Conservation (phyloP, 2,113 vertebrate species). For the Bufo gargarizans region DNA sequence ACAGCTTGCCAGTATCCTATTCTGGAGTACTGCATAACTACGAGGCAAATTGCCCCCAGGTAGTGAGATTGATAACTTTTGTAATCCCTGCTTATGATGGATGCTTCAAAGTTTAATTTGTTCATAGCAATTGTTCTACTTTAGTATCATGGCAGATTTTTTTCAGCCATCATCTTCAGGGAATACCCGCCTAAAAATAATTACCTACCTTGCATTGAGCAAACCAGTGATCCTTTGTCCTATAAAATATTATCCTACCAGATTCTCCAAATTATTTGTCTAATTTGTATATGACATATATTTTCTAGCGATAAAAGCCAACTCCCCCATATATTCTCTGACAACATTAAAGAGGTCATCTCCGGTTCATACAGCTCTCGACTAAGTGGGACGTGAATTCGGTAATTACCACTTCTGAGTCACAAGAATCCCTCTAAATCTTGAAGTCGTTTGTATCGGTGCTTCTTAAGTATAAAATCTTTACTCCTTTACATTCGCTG, state of each 20-base stretch:
- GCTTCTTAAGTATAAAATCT: slow-evolving; percentile 47
- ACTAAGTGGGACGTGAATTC: slow-evolving; percentile 29
- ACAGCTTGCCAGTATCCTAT: too few species aligned
- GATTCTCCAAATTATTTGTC: slow-evolving; percentile 1
- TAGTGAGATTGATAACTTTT: too few species aligned
- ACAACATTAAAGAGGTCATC: slow-evolving; percentile 18
- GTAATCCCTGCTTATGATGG: background rate
- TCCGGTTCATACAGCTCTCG: background rate
- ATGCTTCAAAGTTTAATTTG: background rate
- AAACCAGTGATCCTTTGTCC: background rate
- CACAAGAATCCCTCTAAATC: slow-evolving; percentile 38
- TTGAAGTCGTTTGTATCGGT: slow-evolving; percentile 14
- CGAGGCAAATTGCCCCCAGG: too few species aligned
- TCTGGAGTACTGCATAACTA: too few species aligned
- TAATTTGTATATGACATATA: slow-evolving; percentile 1
- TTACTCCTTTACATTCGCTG: slow-evolving; percentile 33
- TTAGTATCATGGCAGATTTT: background rate
- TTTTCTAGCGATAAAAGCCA: background rate
- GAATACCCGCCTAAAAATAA: background rate
- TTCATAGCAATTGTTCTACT: background rate
- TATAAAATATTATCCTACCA: background rate
- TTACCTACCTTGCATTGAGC: background rate
- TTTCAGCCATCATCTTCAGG: background rate
- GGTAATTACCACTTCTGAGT: slow-evolving; percentile 44
- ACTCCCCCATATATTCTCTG: background rate